These are phyloP conservation scores for Parnassius mnemosyne DNA, from an alignment of 2,888 invertebrate species.

Conservation along the genomic window DNA sequence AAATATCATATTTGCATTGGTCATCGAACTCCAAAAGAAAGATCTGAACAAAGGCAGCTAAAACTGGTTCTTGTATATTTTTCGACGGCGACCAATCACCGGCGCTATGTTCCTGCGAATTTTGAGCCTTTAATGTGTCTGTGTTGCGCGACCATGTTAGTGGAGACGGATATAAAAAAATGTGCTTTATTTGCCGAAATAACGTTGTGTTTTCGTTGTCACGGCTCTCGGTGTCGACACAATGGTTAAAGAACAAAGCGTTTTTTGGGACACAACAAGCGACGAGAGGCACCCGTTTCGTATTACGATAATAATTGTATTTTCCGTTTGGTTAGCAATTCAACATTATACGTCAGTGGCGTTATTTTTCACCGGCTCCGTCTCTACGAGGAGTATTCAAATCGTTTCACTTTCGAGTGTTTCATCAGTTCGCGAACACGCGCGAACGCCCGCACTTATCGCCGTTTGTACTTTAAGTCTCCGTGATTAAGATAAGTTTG, in stretches of 20 bases:
- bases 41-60: slow-evolving; percentile 68
- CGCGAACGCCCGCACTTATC: slow-evolving; percentile 10
- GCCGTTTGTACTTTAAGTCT: slow-evolving; percentile 40
- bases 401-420: slow-evolving; percentile 17
- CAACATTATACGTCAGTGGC: slow-evolving; percentile 4
- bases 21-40: slow-evolving; percentile 73
- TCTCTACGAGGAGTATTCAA: slow-evolving; percentile 6
- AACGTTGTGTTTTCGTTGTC: slow-evolving; percentile 4
- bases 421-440: slow-evolving; percentile 17
- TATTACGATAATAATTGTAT: slow-evolving; percentile 32
- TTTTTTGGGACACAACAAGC: slow-evolving; percentile 31
- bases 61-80: slow-evolving; percentile 74
- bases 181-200: slow-evolving; percentile 22
- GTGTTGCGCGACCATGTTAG: slow-evolving; percentile 33
- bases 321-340: slow-evolving; percentile 14
- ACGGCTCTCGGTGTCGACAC: not conserved
- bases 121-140: slow-evolving; percentile 43
- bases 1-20: slow-evolving; percentile 61
- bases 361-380: not conserved
- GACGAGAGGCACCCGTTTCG: slow-evolving; percentile 33
- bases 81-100: slow-evolving; percentile 48
- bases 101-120: slow-evolving; percentile 57
- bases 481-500: slow-evolving; percentile 43
- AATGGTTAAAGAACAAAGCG: slow-evolving; percentile 34
- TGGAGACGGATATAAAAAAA: slow-evolving; percentile 6